phyloP scores from a whole-genome alignment of 2,797 vertebrate genomes.

The Argya squamiceps region DNA sequence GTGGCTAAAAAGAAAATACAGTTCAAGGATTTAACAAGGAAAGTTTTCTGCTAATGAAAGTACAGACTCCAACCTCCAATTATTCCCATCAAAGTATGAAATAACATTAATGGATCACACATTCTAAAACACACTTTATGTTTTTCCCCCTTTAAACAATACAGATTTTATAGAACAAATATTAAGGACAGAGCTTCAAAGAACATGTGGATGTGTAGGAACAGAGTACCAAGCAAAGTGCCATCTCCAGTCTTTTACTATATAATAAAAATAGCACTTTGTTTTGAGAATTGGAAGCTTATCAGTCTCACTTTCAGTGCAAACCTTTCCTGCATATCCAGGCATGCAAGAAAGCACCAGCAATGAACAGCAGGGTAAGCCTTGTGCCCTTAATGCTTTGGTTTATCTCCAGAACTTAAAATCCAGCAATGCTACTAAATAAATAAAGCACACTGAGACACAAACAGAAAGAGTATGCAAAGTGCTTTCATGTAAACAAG shows the following conservation, averaged over 20 bases:
- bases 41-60: constrained; percentile 40
- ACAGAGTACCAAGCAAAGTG: neutral
- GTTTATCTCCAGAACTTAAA: constrained; percentile 9
- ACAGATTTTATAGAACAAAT: neutral
- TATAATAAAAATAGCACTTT: neutral
- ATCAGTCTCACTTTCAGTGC: neutral
- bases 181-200: neutral
- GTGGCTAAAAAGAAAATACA: neutral
- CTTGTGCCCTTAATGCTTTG: neutral
- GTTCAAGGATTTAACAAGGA: neutral
- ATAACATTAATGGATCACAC: constrained; percentile 23
- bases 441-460: neutral
- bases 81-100: constrained; percentile 35
- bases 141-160: neutral
- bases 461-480: neutral
- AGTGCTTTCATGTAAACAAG: neutral
- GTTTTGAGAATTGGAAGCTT: neutral
- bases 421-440: neutral
- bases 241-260: neutral
- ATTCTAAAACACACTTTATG: neutral
- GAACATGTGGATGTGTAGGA: neutral
- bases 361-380: neutral
- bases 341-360: neutral
- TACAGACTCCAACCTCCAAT: constrained; percentile 18
- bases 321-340: neutral